Base-by-base conservation (phyloP, 92 coral and sea anemone species). In the Palythoa heliodiscus region DNA sequence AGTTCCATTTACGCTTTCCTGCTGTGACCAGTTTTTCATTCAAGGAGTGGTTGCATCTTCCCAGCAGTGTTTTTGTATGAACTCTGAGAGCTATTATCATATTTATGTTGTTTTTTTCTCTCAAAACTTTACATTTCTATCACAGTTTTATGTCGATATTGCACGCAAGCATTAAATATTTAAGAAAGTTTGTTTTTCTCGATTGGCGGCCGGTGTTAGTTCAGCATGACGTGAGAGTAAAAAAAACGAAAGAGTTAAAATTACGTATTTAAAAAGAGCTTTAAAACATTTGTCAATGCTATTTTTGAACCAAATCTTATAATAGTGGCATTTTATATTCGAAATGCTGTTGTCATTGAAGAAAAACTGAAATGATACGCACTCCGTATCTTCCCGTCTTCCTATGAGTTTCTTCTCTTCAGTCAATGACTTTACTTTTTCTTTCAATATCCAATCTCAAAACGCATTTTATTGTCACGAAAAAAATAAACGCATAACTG, bases 11-110 rank as follows among this genome's bases (percentile, higher is more conserved):
- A 22, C 43, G 29, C 16, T 24, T 23, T 25, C 71, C 83, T 43
- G 83, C 72, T 79, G 83, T 40, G 72, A 13, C 37, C 71, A 43
- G 72, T 7, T 79, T 79, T 64, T 64, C 13, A 63, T 29, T 39
- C n/a, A 53, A 13, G 2, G 52, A 35, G 14, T 17, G 11, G 2
- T 40, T 40, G 71, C 15, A 15, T 15, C 7, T 17, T 64, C 17
- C 73, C 73, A 39, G 38, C 83, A 40, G 83, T 12, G 71, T 43
- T 20, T 20, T 40, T 61, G 38, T 79, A 19, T 2, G 55, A 40
- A 43, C 37, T 5, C 7, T 10, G 10, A 23, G 23, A 15, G 54
- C 55, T 22, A 79, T 40, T 64, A 61, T 43, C 83, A 61, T 79
- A 43, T 48, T 43, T 13, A 64, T 40, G 57, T 64, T 40, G 54